Evolutionary conservation across 2,888 invertebrate species (phyloP), one percentile per base, ranked within the genome.

Genomic region (Eristalis arbustorum): DNA sequence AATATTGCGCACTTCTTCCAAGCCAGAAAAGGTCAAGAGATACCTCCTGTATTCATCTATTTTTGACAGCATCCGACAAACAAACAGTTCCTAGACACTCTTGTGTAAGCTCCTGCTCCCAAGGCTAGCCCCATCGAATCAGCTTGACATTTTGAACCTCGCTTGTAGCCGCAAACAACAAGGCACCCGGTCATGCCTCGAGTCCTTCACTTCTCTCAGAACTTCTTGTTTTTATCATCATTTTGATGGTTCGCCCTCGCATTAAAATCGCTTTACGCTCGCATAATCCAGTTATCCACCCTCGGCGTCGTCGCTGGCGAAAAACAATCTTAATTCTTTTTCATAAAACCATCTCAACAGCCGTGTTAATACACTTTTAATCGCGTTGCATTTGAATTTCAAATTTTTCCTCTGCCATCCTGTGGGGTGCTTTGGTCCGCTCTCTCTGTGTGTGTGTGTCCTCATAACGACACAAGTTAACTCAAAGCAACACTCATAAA

Each of bases 301-400:
- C 34, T 13, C 10, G 31, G 13, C 59, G 25, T 28, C 18, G 31
- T 61, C 61, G 31, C 14, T 37, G 62, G 62, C 40, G 18, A 69
- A 49, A 25, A 25, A 59, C 59, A 59, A 59, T 31, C 22, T 40
- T 68, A 14, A 74, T 73, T 37, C 67, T 56, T 80, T 80, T 69
- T 68, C 62, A 56, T 63, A 63, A 80, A 80, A 73, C 57, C 67
- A 74, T 80, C 80, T 80, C 80, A 74, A 74, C 73, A 80, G 63
- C 49, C 74, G 62, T 80, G 80, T 80, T 74, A 63, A 80, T 74
- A 80, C 56, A 74, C 28, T 74, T 80, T 80, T 80, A 80, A 80
- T 80, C 80, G 80, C 73, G 31, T 63, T 25, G 68, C 80, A 42
- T 80, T 74, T 68, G 68, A 73, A 74, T 31, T 80, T 80, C 56